Evolutionary conservation across 2,888 invertebrate species (phyloP), one percentile per base, ranked within the genome.

Genomic region (Erebia epiphron): DNA sequence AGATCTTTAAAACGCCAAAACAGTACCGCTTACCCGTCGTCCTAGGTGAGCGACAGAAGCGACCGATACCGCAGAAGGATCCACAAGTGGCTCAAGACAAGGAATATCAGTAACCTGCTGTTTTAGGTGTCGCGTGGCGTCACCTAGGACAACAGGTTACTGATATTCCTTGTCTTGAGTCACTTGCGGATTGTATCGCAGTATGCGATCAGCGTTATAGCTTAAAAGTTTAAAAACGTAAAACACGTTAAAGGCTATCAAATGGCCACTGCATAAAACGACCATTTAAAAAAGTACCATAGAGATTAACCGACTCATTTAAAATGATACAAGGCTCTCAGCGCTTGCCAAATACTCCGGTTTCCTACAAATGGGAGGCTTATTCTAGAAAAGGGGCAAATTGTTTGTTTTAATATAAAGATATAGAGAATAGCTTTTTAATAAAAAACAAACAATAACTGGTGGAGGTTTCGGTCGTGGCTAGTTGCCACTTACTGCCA

Each of bases 291-390:
- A 86, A 86, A 83, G 81, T 80, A 80, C 80, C 82, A 79, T 76
- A 69, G 79, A 82, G 87, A 90, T 91, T 91, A 90, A 82, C 82
- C 86, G 87, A 86, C 87, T 89, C 89, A 88, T 90, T 90, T 90
- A 88, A 89, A 88, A 88, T 90, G 91, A 91, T 89, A 86, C 90
- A 90, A 87, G 82, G 85, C 83, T 80, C 84, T 86, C 83, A 81
- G 82, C 81, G 83, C 82, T 86, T 90, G 91, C 91, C 90, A 90
- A 90, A 87, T 85, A 86, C 86, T 84, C 84, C 75, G 83, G 86
- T 82, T 84, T 82, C 79, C 82, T 82, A 79, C 76, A 75, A 71
- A 76, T 71, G 67, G 72, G 62, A 65, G 62, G 76, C 68, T 73
- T 80, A 82, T 82, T 81, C 80, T 77, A 78, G 68, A 62, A 58